Evolutionary conservation across 1,140 invertebrate species (phyloP), one percentile per base, ranked within the genome.

Genomic region (Platorchestia sp.): DNA sequence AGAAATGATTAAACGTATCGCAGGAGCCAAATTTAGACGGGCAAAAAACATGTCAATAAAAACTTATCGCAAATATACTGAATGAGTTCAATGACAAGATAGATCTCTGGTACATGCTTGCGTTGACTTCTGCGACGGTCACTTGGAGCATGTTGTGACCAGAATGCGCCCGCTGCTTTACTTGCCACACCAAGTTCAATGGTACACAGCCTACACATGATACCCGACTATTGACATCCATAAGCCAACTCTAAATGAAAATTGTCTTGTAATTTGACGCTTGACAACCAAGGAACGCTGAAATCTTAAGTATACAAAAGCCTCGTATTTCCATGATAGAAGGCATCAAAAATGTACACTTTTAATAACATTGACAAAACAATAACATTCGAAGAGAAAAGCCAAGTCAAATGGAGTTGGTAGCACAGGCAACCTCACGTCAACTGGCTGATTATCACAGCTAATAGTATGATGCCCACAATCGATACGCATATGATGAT

Each of bases 361-460:
- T 75, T 75, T 36, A 75, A 75, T 75, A 75, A 75, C 59, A 75
- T 75, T 36, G 59, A 75, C 59, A 75, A 75, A 75, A 75, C 59
- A 75, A 75, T 75, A 75, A 75, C 59, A 75, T 75, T 75, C 59
- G 59, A 75, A 75, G 59, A 75, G 36, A 75, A 75, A 75, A 14
- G 59, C 59, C 59, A 75, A 75, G 59, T 36, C 59, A 75, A 75
- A 75, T 75, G 59, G 59, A 75, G 87, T 89, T 89, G 87, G 87
- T 89, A 89, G 87, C 59, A 75, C 59, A 75, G 59, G 59, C 27
- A 75, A 89, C 87, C 87, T 89, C 87, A 89, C 87, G 87, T 27
- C 41, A 89, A 89, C 87, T 89, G 87, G 43, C 40, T 44, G 91
- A 93, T 93, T 45, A 93, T 93, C 91, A 93, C 91, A 93, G 91